Base-by-base conservation (phyloP, 2,888 invertebrate genomes). In the Teinopalpus imperialis region DNA sequence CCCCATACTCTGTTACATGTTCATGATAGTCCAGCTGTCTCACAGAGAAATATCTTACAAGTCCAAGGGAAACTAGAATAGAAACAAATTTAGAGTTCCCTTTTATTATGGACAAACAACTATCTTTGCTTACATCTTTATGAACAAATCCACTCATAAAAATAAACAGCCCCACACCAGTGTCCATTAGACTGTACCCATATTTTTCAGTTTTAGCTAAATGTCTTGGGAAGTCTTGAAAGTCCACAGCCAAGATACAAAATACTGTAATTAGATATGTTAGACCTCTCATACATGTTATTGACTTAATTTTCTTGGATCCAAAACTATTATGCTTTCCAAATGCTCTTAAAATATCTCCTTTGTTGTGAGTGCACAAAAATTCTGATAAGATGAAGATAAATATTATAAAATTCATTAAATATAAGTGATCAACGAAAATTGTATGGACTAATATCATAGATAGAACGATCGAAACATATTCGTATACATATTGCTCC, bases 191-290 rank as follows among this genome's bases (percentile, higher is more conserved):
- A 69, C 96, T 94, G 61, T 92, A 95, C 0, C 98, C 98, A 82
- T 91, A 96, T 0, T 79, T 90, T 66, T 95, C 95, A 0, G 97
- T 97, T 82, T 99, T 99, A 0, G 95, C 95, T 74, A 96, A 94
- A 57, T 92, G 85, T 32, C 94, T 82, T 0, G 98, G 98, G 72
- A 97, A 99, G 37, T 93, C 87, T 32, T 85, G 85, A 70, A 99
- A 99, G 79, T 99, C 99, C 0, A 99, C 97, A 0, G 97, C 99
- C 46, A 99, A 82, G 56, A 99, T 98, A 53, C 94, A 94, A 42
- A 96, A 88, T 0, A 91, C 91, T 2, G 97, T 95, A 32, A 94
- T 89, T 5, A 96, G 71, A 66, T 93, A 94, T 0, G 93, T 92
- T 1, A 93, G 81, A 0, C 94, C 92, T 55, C 97, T 90, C 39